Base-by-base conservation (phyloP, 2,797 vertebrate species). In the Champsocephalus esox region DNA sequence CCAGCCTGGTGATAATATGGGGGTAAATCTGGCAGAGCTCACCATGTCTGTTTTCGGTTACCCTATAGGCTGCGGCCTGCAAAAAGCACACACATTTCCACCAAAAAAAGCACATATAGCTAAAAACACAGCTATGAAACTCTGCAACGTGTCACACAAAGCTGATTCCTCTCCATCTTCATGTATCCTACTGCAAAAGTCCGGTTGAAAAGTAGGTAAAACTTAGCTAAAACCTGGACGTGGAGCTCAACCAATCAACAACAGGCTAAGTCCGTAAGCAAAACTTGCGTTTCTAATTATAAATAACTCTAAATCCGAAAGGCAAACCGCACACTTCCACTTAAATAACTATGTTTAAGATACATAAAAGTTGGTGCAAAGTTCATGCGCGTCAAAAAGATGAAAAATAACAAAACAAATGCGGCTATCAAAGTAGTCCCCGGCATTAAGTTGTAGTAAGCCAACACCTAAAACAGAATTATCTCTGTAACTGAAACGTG, bases 51-150 rank as follows among this genome's bases (percentile, higher is more conserved):
- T 81, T 89, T 84, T 88, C 70, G 79, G 82, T 90, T 87, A 83
- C 78, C 87, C 88, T 91, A 85, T 89, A 88, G 89, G 89, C 91
- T 93, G 89, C 82, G 93, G 92, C 93, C 93, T 93, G 86, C 86
- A 85, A 73, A 54, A 70, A 75, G 34, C 58, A 81, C 3, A 68
- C 69, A 54, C 70, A 14, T 51, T 77, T 62, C 16, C 21, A 14
- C 50, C 2, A 65, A 56, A 45, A 58, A 71, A 62, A 19, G 3
- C 51, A 44, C 45, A 4, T 17, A 73, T 0, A 13, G 12, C 16
- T 17, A 62, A 69, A 84, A 86, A 83, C 60, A 56, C 51, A 48
- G 1, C 59, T 2, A 3, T 4, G 51, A 16, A n/a, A 38, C 16
- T 57, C 17, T 12, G 34, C 72, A 41, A 81, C 68, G 77, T 70